A percentile compares a stretch with the other conserved stretches of the same genome.
These are phyloP conservation scores for Cossypha dichroa DNA, from an alignment of 2,797 vertebrate species.

Conservation along the genomic window DNA sequence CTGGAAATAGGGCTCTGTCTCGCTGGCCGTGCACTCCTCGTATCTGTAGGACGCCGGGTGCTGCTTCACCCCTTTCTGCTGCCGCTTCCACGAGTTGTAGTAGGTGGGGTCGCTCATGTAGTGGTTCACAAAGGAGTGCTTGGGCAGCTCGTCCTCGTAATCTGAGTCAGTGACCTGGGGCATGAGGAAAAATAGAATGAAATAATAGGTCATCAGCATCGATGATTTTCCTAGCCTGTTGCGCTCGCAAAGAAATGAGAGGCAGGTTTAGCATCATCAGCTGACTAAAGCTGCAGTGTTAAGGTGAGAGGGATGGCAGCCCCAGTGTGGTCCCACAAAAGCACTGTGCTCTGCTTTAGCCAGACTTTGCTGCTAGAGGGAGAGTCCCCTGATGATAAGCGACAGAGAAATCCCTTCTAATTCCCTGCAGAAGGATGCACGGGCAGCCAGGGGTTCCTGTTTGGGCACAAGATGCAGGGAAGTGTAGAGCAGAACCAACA, in stretches of 20 bases:
- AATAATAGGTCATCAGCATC: not conserved
- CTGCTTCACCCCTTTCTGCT: conserved; percentile 88
- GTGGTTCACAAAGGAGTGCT: conserved; percentile 97
- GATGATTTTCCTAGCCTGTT: not conserved
- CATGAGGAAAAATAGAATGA: not conserved
- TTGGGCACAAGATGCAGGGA: not conserved
- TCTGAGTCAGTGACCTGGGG: conserved; percentile 89
- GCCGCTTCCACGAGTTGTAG: conserved; percentile 95
- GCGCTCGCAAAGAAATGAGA: not conserved
- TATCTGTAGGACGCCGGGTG: conserved; percentile 79
- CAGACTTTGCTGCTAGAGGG: not conserved
- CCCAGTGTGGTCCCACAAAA: not conserved
- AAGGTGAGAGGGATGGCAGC: not conserved
- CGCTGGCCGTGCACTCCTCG: conserved; percentile 85
- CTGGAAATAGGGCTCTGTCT: conserved; percentile 89
- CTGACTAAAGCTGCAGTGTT: not conserved
- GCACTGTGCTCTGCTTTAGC: not conserved
- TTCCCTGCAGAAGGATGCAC: not conserved
- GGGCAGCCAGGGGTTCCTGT: not conserved
- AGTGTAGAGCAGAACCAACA: not conserved
- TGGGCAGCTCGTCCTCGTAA: conserved; percentile 90
- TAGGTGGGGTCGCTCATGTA: conserved; percentile 98
- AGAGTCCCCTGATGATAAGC: not conserved
- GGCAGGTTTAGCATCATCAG: not conserved
- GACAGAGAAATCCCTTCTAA: not conserved